Percentiles rank a stretch among this genome's conserved stretches.
Evolutionary conservation across 2,888 invertebrate species (phyloP).

Genomic region (Tribolium freemani): DNA sequence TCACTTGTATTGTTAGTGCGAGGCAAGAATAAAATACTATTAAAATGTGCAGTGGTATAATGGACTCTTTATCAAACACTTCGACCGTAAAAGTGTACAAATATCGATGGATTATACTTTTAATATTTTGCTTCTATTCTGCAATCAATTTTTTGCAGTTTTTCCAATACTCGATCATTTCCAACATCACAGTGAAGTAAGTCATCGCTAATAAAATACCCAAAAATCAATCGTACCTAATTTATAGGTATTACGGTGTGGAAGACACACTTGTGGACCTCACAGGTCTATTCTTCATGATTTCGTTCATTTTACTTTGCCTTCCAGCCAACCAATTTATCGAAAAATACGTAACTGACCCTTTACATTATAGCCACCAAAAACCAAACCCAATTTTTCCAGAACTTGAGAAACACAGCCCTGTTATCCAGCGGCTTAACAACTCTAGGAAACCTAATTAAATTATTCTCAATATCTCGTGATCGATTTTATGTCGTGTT

Average conservation of each 20-base stretch:
- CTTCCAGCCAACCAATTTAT: constrained; percentile 93
- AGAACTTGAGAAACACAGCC: constrained; percentile 71
- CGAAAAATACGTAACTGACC: constrained; percentile 54
- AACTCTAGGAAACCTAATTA: constrained; percentile 73
- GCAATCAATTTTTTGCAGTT: constrained; percentile 94
- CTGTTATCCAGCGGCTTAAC: constrained; percentile 72
- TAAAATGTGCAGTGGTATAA: background rate
- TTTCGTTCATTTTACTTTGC: constrained; percentile 93
- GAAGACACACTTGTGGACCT: constrained; percentile 84
- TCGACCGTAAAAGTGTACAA: constrained; percentile 41
- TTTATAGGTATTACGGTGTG: constrained; percentile 77
- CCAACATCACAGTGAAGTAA: constrained; percentile 78
- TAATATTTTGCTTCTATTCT: constrained; percentile 88
- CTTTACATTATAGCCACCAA: background rate
- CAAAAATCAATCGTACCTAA: background rate
- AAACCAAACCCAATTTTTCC: constrained; percentile 54
- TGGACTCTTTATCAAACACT: background rate
- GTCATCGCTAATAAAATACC: constrained; percentile 38
- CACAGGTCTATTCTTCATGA: constrained; percentile 97
- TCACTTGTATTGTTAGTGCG: no score
- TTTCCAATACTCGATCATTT: constrained; percentile 94
- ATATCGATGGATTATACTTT: constrained; percentile 84
- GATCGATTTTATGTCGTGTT: constrained; percentile 76
- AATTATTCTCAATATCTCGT: constrained; percentile 73
- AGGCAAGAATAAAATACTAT: no score